phyloP scores from a whole-genome alignment of 1,140 invertebrate genomes.

The Macrobrachium rosenbergii region DNA sequence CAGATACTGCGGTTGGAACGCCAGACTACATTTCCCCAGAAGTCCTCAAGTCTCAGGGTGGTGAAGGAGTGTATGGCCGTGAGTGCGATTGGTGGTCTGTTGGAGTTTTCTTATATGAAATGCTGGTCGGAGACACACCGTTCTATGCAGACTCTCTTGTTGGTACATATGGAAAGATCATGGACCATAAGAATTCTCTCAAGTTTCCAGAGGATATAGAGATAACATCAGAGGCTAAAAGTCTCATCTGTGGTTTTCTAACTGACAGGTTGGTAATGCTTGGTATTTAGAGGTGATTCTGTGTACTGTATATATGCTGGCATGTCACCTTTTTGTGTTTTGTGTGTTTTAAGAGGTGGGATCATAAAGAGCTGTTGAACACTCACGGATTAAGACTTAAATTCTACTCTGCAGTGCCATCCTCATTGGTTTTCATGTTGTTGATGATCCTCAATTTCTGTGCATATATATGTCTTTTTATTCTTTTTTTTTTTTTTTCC shows the following conservation, averaged over 20 bases:
- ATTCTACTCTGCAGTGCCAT: too few species aligned
- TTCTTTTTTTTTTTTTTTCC: too few species aligned
- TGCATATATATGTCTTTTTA: too few species aligned
- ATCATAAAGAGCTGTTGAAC: too few species aligned
- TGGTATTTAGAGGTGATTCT: background rate
- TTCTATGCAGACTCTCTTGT: conserved; percentile 99
- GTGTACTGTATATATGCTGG: too few species aligned
- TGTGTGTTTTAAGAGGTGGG: too few species aligned
- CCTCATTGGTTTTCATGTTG: too few species aligned
- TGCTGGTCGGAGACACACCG: conserved; percentile 98
- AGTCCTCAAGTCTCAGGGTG: conserved; percentile 96
- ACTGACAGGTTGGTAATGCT: conserved; percentile 80
- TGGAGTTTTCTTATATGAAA: conserved; percentile 98
- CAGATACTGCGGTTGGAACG: conserved; percentile 98
- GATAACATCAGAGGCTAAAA: conserved; percentile 92
- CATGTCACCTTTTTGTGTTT: too few species aligned
- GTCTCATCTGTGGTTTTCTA: conserved; percentile 92
- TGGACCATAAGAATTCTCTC: conserved; percentile 97
- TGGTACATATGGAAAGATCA: conserved; percentile 98
- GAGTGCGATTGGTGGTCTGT: conserved; percentile 99
- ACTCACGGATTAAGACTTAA: too few species aligned
- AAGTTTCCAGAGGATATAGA: conserved; percentile 95
- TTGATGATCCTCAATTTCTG: too few species aligned
- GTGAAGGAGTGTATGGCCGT: conserved; percentile 93
- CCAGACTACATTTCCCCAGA: conserved; percentile 99